Conservation (phyloP, 2,113 vertebrate species). For the Lagopus leucura region DNA sequence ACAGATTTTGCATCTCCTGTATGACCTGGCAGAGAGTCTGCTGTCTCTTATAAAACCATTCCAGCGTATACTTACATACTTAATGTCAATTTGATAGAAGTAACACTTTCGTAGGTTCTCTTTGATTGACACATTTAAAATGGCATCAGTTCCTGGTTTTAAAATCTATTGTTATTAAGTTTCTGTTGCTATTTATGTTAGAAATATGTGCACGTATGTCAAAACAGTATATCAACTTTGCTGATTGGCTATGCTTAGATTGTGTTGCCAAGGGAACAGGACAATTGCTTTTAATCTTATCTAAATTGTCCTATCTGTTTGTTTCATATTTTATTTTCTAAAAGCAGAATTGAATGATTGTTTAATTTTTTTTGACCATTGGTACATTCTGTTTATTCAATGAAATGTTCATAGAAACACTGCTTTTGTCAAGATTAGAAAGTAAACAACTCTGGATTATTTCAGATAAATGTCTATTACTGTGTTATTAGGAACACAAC, state of each 20-base stretch:
- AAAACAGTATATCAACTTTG: conserved; percentile 85
- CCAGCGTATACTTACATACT: conserved; percentile 83
- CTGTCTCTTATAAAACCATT: conserved; percentile 76
- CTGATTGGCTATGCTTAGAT: conserved; percentile 81
- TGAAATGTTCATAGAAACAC: neutral
- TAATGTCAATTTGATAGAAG: conserved; percentile 81
- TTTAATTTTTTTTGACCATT: neutral
- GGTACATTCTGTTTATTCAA: neutral
- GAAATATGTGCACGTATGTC: conserved; percentile 81
- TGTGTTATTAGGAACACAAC: neutral
- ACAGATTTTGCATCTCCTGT: conserved; percentile 74
- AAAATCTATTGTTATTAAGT: conserved; percentile 86
- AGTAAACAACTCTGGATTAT: neutral
- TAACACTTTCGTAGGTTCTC: conserved; percentile 76
- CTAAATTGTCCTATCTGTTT: conserved; percentile 79
- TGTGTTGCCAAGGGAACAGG: conserved; percentile 83
- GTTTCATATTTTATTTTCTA: conserved; percentile 53
- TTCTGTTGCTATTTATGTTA: conserved; percentile 89
- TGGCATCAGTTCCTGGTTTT: conserved; percentile 82
- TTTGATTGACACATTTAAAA: conserved; percentile 84
- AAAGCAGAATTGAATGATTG: neutral
- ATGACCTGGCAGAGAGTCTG: conserved; percentile 80
- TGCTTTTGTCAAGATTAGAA: neutral
- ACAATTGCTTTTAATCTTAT: conserved; percentile 86
- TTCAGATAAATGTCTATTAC: neutral